phyloP scores from a whole-genome alignment of 2,797 vertebrate genomes.

The Anisognathus igniventris region DNA sequence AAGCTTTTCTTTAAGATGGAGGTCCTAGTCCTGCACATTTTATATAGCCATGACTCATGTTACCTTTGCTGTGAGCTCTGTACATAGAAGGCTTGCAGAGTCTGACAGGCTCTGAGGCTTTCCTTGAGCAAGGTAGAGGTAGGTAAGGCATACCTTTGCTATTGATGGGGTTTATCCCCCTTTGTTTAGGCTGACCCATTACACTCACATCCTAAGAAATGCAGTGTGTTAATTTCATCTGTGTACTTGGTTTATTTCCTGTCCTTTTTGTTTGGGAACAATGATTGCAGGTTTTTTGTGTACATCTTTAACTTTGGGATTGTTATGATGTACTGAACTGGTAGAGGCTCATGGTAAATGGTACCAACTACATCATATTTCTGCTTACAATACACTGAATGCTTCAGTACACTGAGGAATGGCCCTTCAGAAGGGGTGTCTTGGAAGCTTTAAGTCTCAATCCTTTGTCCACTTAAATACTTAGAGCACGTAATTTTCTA shows the following conservation, averaged over 20 bases:
- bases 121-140: not conserved
- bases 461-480: not conserved
- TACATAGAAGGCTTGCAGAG: not conserved
- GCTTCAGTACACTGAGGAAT: not conserved
- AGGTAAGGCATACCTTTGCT: not conserved
- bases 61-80: not conserved
- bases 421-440: not conserved
- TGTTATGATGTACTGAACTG: not conserved
- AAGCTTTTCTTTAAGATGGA: not conserved
- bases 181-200: not conserved
- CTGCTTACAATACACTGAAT: not conserved
- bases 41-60: fast-evolving
- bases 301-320: not conserved
- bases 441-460: not conserved
- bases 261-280: not conserved
- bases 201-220: not conserved
- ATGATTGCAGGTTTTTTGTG: not conserved
- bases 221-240: fast-evolving
- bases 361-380: fast-evolving
- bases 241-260: not conserved
- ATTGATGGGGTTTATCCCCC: not conserved
- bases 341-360: not conserved
- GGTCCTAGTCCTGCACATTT: fast-evolving
- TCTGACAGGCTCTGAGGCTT: not conserved
- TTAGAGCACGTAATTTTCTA: not conserved